Base-by-base conservation (phyloP, 2,888 invertebrate genomes). In the Eupithecia pulchellata region DNA sequence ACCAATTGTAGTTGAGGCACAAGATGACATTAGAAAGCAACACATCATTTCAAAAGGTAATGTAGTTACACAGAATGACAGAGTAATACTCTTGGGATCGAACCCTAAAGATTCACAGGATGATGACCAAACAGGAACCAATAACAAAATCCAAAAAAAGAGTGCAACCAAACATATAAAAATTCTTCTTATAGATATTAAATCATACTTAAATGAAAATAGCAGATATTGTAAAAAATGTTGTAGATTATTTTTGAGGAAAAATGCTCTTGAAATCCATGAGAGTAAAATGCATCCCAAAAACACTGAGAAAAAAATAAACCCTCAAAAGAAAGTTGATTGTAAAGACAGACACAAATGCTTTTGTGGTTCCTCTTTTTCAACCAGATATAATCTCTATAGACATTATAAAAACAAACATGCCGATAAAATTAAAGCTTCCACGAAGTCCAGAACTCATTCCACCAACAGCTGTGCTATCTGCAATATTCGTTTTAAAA, bases 151-250 rank as follows among this genome's bases (percentile, higher is more conserved):
- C n/a, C 20, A 20, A 17, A 34, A 27, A 4, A 60, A 36, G 17
- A 39, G 39, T 63, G 5, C 52, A 64, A 39, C n/a, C 61, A 73
- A 68, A 39, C 55, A 69, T 25, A 57, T 83, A 17, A 85, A 78
- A 71, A 73, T 90, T 61, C 42, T 71, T 27, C 71, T 92, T 61
- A 76, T 83, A 73, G 84, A 90, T 77, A 70, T 90, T 57, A 78
- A 78, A 32, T 66, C 74, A 17, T 86, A 83, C 75, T 82, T 92
- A 71, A 75, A 79, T 55, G 81, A 68, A 39, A 86, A 86, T 77
- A 79, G 77, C n/a, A 82, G 82, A 71, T 92, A 84, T 79, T 92
- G 92, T 79, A 76, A 79, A 69, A 60, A 73, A 30, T 92, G 92
- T 79, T 74, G 73, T n/a, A 91, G 84, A 75, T 80, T 91, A 34